Conservation (phyloP, 2,888 invertebrate genomes). For the Myathropa florea region DNA sequence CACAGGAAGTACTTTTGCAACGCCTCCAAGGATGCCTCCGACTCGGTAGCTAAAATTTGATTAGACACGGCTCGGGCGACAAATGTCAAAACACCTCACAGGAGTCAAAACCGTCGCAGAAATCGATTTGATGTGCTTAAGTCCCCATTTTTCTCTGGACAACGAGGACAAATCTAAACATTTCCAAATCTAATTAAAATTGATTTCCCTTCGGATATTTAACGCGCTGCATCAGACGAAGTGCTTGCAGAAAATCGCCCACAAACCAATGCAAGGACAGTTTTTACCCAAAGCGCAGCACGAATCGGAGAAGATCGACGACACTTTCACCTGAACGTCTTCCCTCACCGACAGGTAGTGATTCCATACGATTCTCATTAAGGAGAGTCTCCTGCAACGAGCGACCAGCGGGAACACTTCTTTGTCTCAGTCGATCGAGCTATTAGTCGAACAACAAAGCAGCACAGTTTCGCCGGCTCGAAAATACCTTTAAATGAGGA, state of each 20-base stretch:
- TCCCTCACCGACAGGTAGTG: conserved; percentile 11
- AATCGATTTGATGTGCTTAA: conserved; percentile 57
- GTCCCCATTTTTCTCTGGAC: background rate
- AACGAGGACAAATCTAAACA: conserved; percentile 2
- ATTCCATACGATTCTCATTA: conserved; percentile 22
- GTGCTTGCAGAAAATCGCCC: background rate
- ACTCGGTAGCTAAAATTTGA: conserved; percentile 9
- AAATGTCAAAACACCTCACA: conserved; percentile 36
- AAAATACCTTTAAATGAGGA: conserved; percentile 46
- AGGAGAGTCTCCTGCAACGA: conserved; percentile 1
- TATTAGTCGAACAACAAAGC: conserved; percentile 18
- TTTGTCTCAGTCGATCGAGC: conserved; percentile 1
- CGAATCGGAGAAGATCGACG: conserved; percentile 3
- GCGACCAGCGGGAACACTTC: conserved; percentile 19
- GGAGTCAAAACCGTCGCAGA: background rate
- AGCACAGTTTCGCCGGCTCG: background rate
- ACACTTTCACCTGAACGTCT: background rate
- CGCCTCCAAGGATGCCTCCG: background rate
- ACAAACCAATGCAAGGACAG: background rate
- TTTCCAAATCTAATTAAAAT: conserved; percentile 27
- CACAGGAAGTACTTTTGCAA: background rate
- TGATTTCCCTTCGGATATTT: conserved; percentile 39
- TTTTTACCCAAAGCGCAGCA: background rate
- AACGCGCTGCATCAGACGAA: conserved; percentile 5
- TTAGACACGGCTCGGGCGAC: conserved; percentile 20